Evolutionary conservation across 2,797 vertebrate genomes (phyloP).

Genomic region (Pseudomugil tenellus): DNA sequence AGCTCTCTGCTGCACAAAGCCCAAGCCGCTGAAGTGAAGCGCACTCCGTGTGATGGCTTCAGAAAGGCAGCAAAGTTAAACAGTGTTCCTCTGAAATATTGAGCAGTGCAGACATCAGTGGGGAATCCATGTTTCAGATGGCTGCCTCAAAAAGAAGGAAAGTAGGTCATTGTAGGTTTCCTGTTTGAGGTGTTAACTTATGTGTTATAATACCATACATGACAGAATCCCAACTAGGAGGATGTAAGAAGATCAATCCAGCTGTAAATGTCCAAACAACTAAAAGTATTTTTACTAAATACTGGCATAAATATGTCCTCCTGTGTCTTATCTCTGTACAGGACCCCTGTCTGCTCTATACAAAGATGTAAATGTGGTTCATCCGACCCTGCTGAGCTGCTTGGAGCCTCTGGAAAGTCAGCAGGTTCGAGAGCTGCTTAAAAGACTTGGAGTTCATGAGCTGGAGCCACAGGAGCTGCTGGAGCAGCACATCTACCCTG

Average conservation of each 20-base stretch:
- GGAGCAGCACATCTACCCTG: constrained; percentile 83
- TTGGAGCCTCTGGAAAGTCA: constrained; percentile 82
- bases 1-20: constrained; percentile 9
- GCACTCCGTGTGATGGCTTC: constrained; percentile 32
- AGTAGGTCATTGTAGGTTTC: constrained; percentile 54
- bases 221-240: not conserved
- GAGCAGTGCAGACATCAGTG: constrained; percentile 49
- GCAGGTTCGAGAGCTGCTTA: constrained; percentile 83
- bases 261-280: not conserved
- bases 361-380: constrained; percentile 78
- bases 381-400: constrained; percentile 78
- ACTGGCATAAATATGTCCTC: not conserved
- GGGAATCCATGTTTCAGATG: constrained; percentile 20
- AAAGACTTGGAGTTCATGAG: constrained; percentile 79
- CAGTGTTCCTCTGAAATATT: constrained; percentile 70
- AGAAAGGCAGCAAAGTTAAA: constrained; percentile 44
- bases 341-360: constrained; percentile 78
- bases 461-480: constrained; percentile 83
- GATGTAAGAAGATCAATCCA: not conserved
- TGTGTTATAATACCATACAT: not conserved
- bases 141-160: constrained; percentile 31
- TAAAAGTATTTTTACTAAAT: not conserved
- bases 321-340: constrained; percentile 22
- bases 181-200: not conserved
- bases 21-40: constrained; percentile 36